Conservation (phyloP, 2,888 invertebrate species). For the Yponomeuta sedellus region DNA sequence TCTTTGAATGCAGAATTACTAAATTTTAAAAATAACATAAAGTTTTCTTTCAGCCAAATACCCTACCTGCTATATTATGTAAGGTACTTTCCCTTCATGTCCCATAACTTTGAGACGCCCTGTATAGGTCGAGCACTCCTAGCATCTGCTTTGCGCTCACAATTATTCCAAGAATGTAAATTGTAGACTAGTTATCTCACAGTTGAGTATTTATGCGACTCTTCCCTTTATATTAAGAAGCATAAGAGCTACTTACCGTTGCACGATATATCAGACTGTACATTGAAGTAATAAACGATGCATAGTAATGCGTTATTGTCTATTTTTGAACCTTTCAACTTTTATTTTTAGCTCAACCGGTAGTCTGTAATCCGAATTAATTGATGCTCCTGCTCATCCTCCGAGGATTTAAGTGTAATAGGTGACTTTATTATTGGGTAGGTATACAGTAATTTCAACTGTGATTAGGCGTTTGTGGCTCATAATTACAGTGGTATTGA, state of each 20-base stretch:
- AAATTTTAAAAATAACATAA: no score
- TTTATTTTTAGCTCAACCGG: neutral
- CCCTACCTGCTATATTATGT: no score
- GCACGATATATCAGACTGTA: no score
- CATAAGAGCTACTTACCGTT: no score
- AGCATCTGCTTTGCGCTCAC: conserved; percentile 22
- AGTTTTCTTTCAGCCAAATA: no score
- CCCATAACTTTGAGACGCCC: no score
- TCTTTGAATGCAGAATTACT: no score
- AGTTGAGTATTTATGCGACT: neutral
- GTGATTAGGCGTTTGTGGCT: neutral
- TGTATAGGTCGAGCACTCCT: conserved; percentile 22
- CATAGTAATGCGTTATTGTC: neutral
- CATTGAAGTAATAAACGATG: neutral
- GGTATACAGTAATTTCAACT: neutral
- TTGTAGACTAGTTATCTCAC: conserved; percentile 3
- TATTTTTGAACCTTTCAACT: neutral
- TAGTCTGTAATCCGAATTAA: neutral
- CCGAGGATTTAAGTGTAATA: neutral
- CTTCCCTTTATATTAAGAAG: no score
- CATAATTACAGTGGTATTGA: neutral
- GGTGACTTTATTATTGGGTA: neutral
- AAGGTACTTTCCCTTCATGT: no score
- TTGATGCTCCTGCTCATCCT: neutral
- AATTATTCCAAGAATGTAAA: conserved; percentile 34